Conservation (phyloP, 2,888 invertebrate species). For the Ormyrus rosae region DNA sequence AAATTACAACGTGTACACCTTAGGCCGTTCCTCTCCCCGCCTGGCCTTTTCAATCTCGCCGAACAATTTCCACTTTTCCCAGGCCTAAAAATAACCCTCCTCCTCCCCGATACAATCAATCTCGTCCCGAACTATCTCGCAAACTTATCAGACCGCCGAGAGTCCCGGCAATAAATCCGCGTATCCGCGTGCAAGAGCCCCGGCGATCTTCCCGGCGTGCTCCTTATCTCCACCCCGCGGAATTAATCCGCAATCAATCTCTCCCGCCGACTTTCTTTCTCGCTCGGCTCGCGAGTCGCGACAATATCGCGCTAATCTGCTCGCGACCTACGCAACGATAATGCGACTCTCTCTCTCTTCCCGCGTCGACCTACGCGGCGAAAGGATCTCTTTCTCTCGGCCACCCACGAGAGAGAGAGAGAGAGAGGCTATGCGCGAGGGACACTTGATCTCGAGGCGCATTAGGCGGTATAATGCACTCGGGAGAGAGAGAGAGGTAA, state of each 20-base stretch:
- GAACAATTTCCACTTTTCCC: no score
- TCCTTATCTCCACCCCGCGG: conserved; percentile 5
- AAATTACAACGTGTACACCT: no score
- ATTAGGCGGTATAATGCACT: no score
- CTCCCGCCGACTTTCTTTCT: neutral
- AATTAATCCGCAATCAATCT: conserved; percentile 29
- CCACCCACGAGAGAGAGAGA: conserved; percentile 19
- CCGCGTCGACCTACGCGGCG: neutral
- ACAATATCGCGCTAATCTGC: conserved; percentile 7
- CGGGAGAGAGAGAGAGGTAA: neutral
- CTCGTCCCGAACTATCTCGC: no score
- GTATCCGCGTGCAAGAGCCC: neutral
- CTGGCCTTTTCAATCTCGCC: no score
- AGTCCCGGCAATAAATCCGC: neutral
- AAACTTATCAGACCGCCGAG: no score
- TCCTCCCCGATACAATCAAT: no score
- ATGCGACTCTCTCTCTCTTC: neutral
- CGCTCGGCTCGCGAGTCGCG: no score
- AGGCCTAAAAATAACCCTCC: no score
- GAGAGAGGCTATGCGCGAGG: conserved; percentile 10
- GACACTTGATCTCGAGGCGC: neutral
- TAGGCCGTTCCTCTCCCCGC: no score
- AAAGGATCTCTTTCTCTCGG: conserved; percentile 7
- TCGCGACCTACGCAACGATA: neutral
- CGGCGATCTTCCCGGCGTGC: neutral